phyloP scores from a whole-genome alignment of 2,797 vertebrate species.

The Dromococcyx pavoninus region DNA sequence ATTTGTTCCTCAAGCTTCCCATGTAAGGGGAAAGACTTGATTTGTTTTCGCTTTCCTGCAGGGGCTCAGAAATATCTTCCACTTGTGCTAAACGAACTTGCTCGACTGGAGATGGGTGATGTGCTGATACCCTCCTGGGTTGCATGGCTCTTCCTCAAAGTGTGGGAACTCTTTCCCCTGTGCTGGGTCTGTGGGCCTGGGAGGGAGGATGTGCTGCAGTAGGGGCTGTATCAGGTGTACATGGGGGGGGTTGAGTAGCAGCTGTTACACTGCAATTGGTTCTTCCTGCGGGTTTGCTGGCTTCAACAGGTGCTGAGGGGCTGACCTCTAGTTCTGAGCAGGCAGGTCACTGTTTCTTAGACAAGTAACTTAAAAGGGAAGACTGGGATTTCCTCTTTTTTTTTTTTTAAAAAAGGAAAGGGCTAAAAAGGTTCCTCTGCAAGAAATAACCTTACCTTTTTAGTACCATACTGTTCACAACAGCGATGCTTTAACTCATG shows the following conservation, averaged over 20 bases:
- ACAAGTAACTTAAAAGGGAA: background rate
- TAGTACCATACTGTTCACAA: background rate
- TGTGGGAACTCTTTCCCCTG: background rate
- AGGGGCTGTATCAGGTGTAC: background rate
- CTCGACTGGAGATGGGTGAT: background rate
- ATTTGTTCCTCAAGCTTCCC: background rate
- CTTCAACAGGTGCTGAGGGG: background rate
- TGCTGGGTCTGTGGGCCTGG: background rate
- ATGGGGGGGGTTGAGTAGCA: background rate
- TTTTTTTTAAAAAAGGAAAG: too few relatives aligned
- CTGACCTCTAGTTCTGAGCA: background rate
- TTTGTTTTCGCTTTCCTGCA: background rate
- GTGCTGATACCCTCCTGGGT: background rate
- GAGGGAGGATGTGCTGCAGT: background rate
- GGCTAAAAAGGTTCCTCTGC: background rate
- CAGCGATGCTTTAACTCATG: background rate
- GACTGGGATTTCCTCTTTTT: background rate
- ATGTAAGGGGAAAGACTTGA: background rate
- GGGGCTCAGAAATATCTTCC: background rate
- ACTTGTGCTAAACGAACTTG: accelerated
- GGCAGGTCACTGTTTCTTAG: background rate
- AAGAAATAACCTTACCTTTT: background rate
- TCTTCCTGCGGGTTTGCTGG: accelerated
- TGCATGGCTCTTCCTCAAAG: background rate
- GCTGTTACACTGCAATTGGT: accelerated